Evolutionary conservation across 2,888 invertebrate species (phyloP).

Genomic region (Trachelus iudaicus): DNA sequence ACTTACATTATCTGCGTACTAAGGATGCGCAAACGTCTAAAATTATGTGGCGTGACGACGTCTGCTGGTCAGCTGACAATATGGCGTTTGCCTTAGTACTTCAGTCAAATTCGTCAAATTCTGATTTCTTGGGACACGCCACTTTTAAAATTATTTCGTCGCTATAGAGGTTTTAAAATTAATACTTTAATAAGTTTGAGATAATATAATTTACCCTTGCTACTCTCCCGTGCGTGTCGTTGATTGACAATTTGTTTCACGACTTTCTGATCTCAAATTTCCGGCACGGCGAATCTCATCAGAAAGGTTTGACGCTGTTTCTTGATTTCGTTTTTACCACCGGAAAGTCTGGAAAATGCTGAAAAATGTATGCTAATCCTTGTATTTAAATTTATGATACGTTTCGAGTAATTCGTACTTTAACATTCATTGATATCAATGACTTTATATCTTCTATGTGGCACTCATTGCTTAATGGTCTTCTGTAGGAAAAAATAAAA

Average conservation of each 20-base stretch:
- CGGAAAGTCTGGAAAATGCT: too few relatives aligned
- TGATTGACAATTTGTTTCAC: too few relatives aligned
- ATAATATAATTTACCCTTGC: not conserved
- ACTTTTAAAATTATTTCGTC: not conserved
- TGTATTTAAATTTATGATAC: too few relatives aligned
- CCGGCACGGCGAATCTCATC: too few relatives aligned
- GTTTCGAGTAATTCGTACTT: too few relatives aligned
- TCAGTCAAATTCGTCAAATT: not conserved
- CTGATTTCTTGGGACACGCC: not conserved
- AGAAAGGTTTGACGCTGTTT: too few relatives aligned
- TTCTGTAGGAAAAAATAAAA: not conserved
- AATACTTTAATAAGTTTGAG: not conserved
- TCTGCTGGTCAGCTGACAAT: slow-evolving; percentile 45
- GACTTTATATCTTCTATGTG: not conserved
- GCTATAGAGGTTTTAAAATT: not conserved
- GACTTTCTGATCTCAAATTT: too few relatives aligned
- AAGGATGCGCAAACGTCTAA: not conserved
- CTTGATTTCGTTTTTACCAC: too few relatives aligned
- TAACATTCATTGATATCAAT: too few relatives aligned
- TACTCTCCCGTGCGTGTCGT: not conserved
- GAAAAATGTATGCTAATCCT: too few relatives aligned
- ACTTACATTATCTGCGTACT: not conserved
- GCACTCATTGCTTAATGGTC: not conserved
- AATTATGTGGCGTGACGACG: slow-evolving; percentile 30
- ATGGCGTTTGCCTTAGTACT: not conserved